Evolutionary conservation across 1,140 invertebrate genomes (phyloP).

Genomic region (Vollenhovia emeryi): DNA sequence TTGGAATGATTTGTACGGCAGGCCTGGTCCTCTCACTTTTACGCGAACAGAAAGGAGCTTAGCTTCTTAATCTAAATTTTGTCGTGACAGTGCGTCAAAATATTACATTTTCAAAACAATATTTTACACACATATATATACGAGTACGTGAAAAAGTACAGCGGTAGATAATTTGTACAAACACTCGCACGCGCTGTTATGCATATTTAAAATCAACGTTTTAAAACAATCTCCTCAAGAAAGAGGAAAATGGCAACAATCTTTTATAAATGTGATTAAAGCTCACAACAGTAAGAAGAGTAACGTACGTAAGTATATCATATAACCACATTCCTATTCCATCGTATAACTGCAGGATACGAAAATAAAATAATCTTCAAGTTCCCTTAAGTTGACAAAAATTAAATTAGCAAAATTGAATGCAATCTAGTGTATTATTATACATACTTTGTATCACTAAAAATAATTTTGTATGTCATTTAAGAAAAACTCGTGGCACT

Average conservation of each 20-base stretch:
- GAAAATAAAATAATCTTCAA: not conserved
- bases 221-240: not conserved
- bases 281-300: not conserved
- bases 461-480: too few species aligned
- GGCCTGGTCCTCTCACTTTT: constrained; percentile 52
- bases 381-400: too few species aligned
- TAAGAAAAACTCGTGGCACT: too few species aligned
- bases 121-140: not conserved
- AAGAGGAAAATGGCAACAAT: not conserved
- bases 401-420: too few species aligned
- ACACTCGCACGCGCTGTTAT: not conserved
- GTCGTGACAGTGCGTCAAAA: not conserved
- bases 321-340: not conserved
- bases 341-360: too few species aligned
- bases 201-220: not conserved
- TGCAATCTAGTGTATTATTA: too few species aligned
- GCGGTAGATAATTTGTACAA: not conserved
- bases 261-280: not conserved
- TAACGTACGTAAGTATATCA: not conserved
- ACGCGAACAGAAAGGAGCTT: not conserved
- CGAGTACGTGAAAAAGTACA: not conserved
- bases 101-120: not conserved
- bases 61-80: constrained; percentile 75
- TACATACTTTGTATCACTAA: too few species aligned
- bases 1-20: constrained; percentile 81